Evolutionary conservation across 1,140 invertebrate genomes (phyloP).

Genomic region (Solenopsis fugax): DNA sequence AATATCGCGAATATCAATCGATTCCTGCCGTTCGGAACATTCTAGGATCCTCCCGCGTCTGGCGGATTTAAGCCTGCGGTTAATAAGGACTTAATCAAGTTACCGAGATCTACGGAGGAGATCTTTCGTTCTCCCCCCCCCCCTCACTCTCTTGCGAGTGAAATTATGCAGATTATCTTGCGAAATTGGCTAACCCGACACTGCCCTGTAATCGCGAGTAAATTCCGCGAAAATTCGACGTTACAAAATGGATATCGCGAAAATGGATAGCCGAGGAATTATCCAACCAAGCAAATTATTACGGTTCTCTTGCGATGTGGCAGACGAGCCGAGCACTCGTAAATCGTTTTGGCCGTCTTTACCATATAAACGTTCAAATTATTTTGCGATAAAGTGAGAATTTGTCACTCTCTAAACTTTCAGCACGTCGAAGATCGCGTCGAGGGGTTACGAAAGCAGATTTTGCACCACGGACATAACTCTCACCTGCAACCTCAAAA

Average conservation of each 20-base stretch:
- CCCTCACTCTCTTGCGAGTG: constrained; percentile 38
- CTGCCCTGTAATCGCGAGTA: constrained; percentile 65
- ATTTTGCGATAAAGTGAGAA: background rate
- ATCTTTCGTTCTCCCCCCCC: background rate
- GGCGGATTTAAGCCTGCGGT: constrained; percentile 71
- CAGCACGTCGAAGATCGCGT: background rate
- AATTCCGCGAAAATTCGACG: constrained; percentile 71
- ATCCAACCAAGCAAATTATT: constrained; percentile 35
- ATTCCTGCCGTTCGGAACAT: constrained; percentile 13
- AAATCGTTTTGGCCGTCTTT: background rate
- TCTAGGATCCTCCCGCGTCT: constrained; percentile 43
- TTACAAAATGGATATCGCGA: constrained; percentile 67
- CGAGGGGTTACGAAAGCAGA: too few species aligned
- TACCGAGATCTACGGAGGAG: constrained; percentile 71
- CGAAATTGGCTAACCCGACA: constrained; percentile 77
- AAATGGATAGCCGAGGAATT: constrained; percentile 29
- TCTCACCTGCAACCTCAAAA: background rate
- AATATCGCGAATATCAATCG: constrained; percentile 63
- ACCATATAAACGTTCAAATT: constrained; percentile 27
- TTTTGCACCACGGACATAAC: background rate
- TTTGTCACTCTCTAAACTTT: background rate
- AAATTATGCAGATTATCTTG: constrained; percentile 80
- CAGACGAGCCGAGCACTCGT: background rate
- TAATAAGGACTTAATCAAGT: constrained; percentile 79
- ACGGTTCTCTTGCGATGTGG: background rate